Percentiles rank a stretch among this genome's conserved stretches.
Conservation (phyloP, 2,113 vertebrate genomes). For the Chaenogobius annularis region DNA sequence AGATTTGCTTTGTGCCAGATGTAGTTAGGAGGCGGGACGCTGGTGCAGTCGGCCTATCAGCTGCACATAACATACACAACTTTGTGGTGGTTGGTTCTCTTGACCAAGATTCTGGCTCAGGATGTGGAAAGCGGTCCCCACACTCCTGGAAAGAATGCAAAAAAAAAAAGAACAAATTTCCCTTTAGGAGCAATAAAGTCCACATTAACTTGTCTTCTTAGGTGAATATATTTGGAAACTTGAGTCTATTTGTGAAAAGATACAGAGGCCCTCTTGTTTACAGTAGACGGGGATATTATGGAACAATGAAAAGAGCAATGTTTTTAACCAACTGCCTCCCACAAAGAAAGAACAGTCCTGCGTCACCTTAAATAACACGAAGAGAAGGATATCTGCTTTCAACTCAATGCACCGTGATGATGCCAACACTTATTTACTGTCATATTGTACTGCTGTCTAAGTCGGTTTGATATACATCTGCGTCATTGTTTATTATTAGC, state of each 20-base stretch:
- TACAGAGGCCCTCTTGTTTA: neutral
- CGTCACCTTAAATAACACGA: neutral
- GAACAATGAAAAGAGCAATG: neutral
- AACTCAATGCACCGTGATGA: neutral
- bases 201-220: neutral
- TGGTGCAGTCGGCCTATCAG: too few species aligned
- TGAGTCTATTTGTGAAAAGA: neutral
- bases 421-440: neutral
- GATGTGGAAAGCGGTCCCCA: neutral
- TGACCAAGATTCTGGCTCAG: neutral
- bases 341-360: neutral
- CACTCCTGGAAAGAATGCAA: neutral
- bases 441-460: neutral
- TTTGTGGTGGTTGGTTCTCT: too few species aligned
- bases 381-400: neutral
- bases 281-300: neutral
- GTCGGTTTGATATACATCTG: neutral
- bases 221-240: neutral
- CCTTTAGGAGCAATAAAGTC: neutral
- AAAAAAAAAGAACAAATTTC: neutral
- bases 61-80: too few species aligned
- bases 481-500: constrained; percentile 19
- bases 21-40: too few species aligned
- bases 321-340: neutral
- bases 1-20: too few species aligned